phyloP scores from a whole-genome alignment of 2,797 vertebrate species.

The Pseudochromis fuscus region DNA sequence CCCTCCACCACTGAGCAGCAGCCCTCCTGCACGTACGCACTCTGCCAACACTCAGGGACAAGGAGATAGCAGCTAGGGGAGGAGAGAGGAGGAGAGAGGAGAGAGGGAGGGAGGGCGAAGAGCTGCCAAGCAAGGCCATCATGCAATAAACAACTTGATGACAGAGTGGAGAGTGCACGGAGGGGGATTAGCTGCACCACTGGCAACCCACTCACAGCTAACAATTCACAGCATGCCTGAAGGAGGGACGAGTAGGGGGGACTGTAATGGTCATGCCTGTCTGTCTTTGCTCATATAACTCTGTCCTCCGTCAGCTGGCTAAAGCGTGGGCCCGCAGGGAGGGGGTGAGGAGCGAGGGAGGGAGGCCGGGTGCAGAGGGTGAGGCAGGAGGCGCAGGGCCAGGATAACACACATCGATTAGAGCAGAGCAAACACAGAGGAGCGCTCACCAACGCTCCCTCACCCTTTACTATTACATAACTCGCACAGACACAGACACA shows the following conservation, averaged over 20 bases:
- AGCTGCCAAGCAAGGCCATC: constrained; percentile 55
- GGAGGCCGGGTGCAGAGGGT: constrained; percentile 19
- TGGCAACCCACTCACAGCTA: constrained; percentile 46
- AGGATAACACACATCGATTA: constrained; percentile 57
- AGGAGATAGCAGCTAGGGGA: constrained; percentile 45
- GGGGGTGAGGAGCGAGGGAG: not conserved
- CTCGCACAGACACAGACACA: constrained; percentile 35
- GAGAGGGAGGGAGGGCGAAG: not conserved
- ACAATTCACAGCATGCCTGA: constrained; percentile 40
- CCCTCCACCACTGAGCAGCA: constrained; percentile 71
- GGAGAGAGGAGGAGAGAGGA: not conserved
- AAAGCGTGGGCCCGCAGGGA: constrained; percentile 11
- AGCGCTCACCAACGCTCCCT: constrained; percentile 17
- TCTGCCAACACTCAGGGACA: constrained; percentile 57
- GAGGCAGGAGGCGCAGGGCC: constrained; percentile 45
- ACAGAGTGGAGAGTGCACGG: constrained; percentile 54
- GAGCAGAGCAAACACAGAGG: constrained; percentile 53
- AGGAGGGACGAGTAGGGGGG: not conserved
- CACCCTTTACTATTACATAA: constrained; percentile 73
- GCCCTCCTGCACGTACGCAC: constrained; percentile 78
- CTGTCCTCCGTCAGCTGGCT: constrained; percentile 35
- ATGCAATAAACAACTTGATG: constrained; percentile 71
- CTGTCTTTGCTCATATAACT: constrained; percentile 54
- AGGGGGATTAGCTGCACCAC: constrained; percentile 55
- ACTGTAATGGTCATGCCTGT: constrained; percentile 38